Evolutionary conservation across 2,888 invertebrate genomes (phyloP).

Genomic region (Psococerastis gibbosa): DNA sequence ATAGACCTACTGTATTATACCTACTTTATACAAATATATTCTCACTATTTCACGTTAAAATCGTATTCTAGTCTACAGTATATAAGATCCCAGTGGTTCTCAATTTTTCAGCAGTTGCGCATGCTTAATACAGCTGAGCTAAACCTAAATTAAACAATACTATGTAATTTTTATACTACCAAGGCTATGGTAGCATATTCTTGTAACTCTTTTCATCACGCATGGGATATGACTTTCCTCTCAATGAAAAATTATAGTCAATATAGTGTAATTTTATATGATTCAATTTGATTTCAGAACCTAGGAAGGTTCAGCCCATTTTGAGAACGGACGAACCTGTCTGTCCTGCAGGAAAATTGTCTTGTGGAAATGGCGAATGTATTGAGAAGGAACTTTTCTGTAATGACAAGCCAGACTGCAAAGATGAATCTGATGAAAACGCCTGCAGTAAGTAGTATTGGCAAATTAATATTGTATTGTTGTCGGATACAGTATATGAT

Average conservation of each 20-base stretch:
- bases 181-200: too few species aligned
- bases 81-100: too few species aligned
- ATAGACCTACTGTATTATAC: too few species aligned
- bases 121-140: too few species aligned
- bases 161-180: too few species aligned
- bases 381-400: slow-evolving; percentile 83
- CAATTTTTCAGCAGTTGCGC: too few species aligned
- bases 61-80: too few species aligned
- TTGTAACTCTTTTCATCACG: too few species aligned
- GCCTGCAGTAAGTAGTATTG: slow-evolving; percentile 92
- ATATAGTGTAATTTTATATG: background rate
- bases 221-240: too few species aligned
- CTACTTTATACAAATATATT: too few species aligned
- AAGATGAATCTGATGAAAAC: slow-evolving; percentile 88
- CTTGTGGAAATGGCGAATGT: slow-evolving; percentile 84
- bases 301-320: slow-evolving; percentile 71
- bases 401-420: slow-evolving; percentile 81
- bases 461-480: background rate
- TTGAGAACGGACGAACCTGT: slow-evolving; percentile 85
- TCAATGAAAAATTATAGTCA: background rate
- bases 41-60: too few species aligned
- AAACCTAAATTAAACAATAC: too few species aligned
- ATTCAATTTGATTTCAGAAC: slow-evolving; percentile 38
- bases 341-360: slow-evolving; percentile 74
- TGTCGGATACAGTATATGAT: slow-evolving; percentile 1